phyloP scores from a whole-genome alignment of 2,888 invertebrate genomes.

The Orthonychiurus folsomi region DNA sequence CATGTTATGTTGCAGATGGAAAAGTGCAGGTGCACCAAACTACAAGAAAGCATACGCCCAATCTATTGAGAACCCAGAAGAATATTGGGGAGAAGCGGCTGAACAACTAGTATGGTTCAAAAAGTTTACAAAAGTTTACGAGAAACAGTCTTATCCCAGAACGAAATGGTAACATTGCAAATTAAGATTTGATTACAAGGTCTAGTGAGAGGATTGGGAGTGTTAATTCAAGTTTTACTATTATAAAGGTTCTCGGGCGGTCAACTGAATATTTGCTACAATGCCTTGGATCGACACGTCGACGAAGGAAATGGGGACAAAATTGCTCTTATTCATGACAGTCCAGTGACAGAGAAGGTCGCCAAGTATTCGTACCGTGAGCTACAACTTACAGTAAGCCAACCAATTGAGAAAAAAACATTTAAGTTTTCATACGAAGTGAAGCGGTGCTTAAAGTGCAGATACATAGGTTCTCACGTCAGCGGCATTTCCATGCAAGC shows the following conservation, averaged over 20 bases:
- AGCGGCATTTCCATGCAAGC: not conserved
- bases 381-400: slow-evolving; percentile 65
- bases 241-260: slow-evolving; percentile 52
- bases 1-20: not conserved
- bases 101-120: slow-evolving; percentile 86
- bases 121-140: slow-evolving; percentile 74
- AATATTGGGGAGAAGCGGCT: slow-evolving; percentile 87
- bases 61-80: slow-evolving; percentile 76
- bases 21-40: not conserved
- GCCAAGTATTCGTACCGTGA: slow-evolving; percentile 71
- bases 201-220: not conserved
- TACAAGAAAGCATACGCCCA: slow-evolving; percentile 74
- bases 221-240: not conserved
- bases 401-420: too few species aligned
- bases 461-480: not conserved
- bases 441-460: too few species aligned
- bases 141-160: slow-evolving; percentile 72
- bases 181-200: not conserved
- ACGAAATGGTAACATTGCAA: slow-evolving; percentile 72
- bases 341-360: slow-evolving; percentile 70
- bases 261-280: slow-evolving; percentile 90
- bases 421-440: too few species aligned
- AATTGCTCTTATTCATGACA: slow-evolving; percentile 79
- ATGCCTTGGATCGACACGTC: slow-evolving; percentile 84
- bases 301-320: slow-evolving; percentile 65